These are phyloP conservation scores for Euura saliciscinereae DNA, from an alignment of 1,140 invertebrate species.

Conservation along the genomic window DNA sequence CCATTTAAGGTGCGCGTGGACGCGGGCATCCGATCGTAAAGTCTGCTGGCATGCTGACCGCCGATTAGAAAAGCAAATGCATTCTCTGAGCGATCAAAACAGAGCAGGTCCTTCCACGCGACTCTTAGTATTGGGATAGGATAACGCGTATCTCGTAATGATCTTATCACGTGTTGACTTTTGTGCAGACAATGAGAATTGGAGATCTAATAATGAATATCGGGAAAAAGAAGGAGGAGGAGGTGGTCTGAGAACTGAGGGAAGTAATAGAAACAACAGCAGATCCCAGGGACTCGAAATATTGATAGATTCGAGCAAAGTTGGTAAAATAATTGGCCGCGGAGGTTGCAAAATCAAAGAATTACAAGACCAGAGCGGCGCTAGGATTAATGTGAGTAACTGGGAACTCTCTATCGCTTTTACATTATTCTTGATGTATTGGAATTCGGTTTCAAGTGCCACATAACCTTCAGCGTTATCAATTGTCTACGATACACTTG, in stretches of 20 bases:
- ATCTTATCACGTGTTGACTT: neutral
- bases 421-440: neutral
- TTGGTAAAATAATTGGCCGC: conserved; percentile 66
- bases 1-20: too few relatives aligned
- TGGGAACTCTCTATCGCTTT: neutral
- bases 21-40: too few relatives aligned
- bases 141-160: too few relatives aligned
- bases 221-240: neutral
- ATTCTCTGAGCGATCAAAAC: too few relatives aligned
- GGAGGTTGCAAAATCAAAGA: conserved; percentile 79
- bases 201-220: neutral
- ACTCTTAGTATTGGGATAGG: too few relatives aligned
- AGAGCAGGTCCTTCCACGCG: too few relatives aligned
- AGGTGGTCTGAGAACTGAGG: neutral
- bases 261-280: neutral
- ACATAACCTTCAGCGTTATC: neutral
- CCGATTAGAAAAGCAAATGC: too few relatives aligned
- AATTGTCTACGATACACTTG: neutral
- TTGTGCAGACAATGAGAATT: neutral
- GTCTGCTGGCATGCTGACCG: too few relatives aligned
- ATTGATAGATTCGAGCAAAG: conserved; percentile 37
- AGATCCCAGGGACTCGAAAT: conserved; percentile 21
- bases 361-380: conserved; percentile 67
- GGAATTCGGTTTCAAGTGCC: neutral
- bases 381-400: conserved; percentile 60